Base-by-base conservation (phyloP, 2,113 vertebrate species). In the Psittacula cyanocephala region DNA sequence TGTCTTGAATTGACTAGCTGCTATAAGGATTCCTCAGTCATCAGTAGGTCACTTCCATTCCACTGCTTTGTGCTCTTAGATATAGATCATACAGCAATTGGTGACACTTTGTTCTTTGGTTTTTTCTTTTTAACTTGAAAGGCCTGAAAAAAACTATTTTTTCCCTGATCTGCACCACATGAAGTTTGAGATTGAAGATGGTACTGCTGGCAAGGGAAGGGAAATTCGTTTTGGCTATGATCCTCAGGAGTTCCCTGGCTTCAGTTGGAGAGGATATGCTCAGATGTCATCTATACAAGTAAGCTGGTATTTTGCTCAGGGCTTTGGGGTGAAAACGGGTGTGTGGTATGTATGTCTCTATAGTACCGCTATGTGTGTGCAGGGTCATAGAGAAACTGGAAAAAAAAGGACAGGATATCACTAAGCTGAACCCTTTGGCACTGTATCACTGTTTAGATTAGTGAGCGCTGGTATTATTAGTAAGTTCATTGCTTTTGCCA, bases 251-350 rank as follows among this genome's bases (percentile, higher is more conserved):
- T 99, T 99, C 96, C 99, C 98, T 59, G 76, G 80, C 57, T 99
- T 99, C 95, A 99, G 99, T 78, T 99, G 99, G 99, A 98, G 98
- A 94, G 99, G 99, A 50, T 99, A 99, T 37, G 98, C 98, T 27
- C 96, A 83, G 53, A 99, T 99, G 98, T 99, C 98, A 53, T 86
- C 98, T 2, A 92, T 98, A 69, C 99, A 99, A 97, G 99, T 99
- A 95, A 37, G 97, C 64, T 88, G 82, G 18, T 88, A 74, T 52
- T 62, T 59, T 6, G 2, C 27, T 86, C n/a, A 53, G 72, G 44
- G 18, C 29, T 44, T 29, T 17, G 20, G 46, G 10, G 12, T 43
- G 78, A 86, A 79, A 81, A 70, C 31, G 64, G 17, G 22, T 25
- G 16, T 18, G 2, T 23, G 47, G 37, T 13, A 23, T 49, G 6